phyloP scores from a whole-genome alignment of 2,797 vertebrate genomes.

The Bovichtus diacanthus region DNA sequence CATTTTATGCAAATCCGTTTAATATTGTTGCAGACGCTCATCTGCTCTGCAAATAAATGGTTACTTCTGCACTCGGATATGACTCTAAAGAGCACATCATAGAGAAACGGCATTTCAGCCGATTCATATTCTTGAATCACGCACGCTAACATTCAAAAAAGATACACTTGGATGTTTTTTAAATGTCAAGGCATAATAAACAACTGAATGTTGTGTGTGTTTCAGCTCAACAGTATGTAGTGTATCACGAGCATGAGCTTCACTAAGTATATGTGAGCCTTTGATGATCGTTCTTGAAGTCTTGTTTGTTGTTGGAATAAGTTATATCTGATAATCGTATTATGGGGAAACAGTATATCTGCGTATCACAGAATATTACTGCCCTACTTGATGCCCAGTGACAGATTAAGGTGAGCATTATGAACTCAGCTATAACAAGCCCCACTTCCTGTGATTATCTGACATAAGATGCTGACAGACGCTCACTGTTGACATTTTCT shows the following conservation, averaged over 20 bases:
- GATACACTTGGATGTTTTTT: slow-evolving; percentile 68
- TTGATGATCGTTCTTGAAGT: slow-evolving; percentile 62
- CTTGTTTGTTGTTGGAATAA: slow-evolving; percentile 70
- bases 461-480: slow-evolving; percentile 76
- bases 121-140: slow-evolving; percentile 71
- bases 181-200: slow-evolving; percentile 85
- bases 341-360: slow-evolving; percentile 55
- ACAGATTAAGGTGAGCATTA: slow-evolving; percentile 69
- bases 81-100: slow-evolving; percentile 81
- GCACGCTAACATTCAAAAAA: slow-evolving; percentile 68
- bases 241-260: slow-evolving; percentile 31
- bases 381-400: slow-evolving; percentile 59
- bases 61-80: slow-evolving; percentile 72
- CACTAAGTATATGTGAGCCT: slow-evolving; percentile 47
- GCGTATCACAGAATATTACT: slow-evolving; percentile 65
- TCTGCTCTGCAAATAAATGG: slow-evolving; percentile 77
- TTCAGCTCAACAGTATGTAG: slow-evolving; percentile 27
- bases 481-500: slow-evolving; percentile 82
- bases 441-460: slow-evolving; percentile 72
- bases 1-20: slow-evolving; percentile 81
- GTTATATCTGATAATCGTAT: slow-evolving; percentile 66
- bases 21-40: slow-evolving; percentile 74
- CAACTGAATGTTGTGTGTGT: slow-evolving; percentile 50
- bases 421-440: slow-evolving; percentile 66
- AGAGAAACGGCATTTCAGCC: slow-evolving; percentile 55